Conservation (phyloP, 1,140 invertebrate species). For the Zaprionus lachaisei region DNA sequence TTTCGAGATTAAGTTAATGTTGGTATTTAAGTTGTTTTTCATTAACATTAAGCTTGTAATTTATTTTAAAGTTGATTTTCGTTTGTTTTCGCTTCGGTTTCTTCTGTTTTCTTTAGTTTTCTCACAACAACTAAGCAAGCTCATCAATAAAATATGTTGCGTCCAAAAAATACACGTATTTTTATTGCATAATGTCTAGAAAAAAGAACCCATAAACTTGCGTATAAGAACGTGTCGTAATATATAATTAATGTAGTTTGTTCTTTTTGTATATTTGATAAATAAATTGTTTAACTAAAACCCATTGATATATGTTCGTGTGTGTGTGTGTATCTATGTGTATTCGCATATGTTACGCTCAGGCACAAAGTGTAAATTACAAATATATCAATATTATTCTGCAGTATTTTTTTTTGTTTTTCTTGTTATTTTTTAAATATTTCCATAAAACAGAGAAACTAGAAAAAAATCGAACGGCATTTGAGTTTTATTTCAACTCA, state of each 20-base stretch:
- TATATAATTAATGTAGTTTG: conserved; percentile 1
- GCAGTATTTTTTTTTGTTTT: conserved; percentile 32
- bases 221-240: not conserved
- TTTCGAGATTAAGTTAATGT: conserved; percentile 72
- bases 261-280: conserved; percentile 27
- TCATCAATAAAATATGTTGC: conserved; percentile 74
- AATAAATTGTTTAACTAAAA: conserved; percentile 44
- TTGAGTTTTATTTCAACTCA: conserved; percentile 13
- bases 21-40: conserved; percentile 36
- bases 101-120: conserved; percentile 47
- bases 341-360: conserved; percentile 74
- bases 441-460: conserved; percentile 33
- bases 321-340: conserved; percentile 43
- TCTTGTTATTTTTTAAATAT: conserved; percentile 21
- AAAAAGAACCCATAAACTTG: conserved; percentile 18
- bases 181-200: conserved; percentile 53
- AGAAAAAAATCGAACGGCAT: conserved; percentile 47
- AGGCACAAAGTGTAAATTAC: conserved; percentile 83
- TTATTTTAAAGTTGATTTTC: conserved; percentile 53
- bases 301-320: conserved; percentile 44
- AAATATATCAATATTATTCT: conserved; percentile 72
- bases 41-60: conserved; percentile 72
- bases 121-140: conserved; percentile 81
- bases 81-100: conserved; percentile 38
- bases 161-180: conserved; percentile 51